Conservation (phyloP, 2,888 invertebrate genomes). For the Colostygia pectinataria region DNA sequence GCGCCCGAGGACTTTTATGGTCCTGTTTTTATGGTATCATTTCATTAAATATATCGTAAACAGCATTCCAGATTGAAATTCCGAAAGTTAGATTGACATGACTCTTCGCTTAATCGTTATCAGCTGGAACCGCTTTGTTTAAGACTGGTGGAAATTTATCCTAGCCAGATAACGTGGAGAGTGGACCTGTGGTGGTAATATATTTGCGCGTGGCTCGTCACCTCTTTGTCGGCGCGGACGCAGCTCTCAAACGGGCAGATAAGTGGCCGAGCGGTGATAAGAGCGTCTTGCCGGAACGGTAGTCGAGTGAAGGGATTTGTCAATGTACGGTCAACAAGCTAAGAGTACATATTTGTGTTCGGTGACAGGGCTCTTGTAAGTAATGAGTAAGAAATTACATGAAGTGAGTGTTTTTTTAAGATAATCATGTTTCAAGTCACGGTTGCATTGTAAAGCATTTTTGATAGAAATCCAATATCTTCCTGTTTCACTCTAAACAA, state of each 20-base stretch:
- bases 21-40: conserved; percentile 66
- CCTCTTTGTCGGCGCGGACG: conserved; percentile 73
- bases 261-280: conserved; percentile 69
- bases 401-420: conserved; percentile 5
- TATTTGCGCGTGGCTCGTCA: conserved; percentile 68
- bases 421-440: background rate
- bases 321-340: conserved; percentile 73
- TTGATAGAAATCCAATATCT: background rate
- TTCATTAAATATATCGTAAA: conserved; percentile 68
- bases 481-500: too few relatives aligned
- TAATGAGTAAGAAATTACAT: conserved; percentile 9
- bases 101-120: conserved; percentile 39
- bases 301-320: conserved; percentile 75
- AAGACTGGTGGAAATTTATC: conserved; percentile 27
- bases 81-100: conserved; percentile 38
- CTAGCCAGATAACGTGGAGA: conserved; percentile 36
- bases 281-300: conserved; percentile 62
- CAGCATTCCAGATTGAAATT: conserved; percentile 47
- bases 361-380: conserved; percentile 22
- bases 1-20: conserved; percentile 65
- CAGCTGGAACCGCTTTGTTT: conserved; percentile 27
- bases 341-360: conserved; percentile 29
- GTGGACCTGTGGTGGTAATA: conserved; percentile 39
- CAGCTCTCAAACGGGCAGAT: conserved; percentile 66
- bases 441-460: background rate